Conservation (phyloP, 53 echinoderm and acorn worm genomes). For the Glandiceps talaboti region DNA sequence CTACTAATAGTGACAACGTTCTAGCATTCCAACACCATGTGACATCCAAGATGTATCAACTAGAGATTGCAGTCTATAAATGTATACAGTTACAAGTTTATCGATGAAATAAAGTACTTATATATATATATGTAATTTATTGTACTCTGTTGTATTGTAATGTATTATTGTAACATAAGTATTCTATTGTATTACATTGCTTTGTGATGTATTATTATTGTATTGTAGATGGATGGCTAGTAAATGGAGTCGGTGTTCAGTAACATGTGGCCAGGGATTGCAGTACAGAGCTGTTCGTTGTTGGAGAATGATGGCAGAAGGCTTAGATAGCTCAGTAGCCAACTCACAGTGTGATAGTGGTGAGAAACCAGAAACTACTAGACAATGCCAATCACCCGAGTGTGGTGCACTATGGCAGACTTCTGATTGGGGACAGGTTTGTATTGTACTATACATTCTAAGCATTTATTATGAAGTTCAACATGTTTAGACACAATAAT, state of each 20-base stretch:
- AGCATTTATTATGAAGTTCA: background rate
- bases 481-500: too few relatives aligned
- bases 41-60: too few relatives aligned
- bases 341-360: slow-evolving; percentile 36
- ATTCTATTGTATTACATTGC: too few relatives aligned
- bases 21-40: too few relatives aligned
- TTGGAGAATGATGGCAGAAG: slow-evolving; percentile 68
- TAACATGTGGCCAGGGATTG: slow-evolving; percentile 45
- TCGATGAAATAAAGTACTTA: too few relatives aligned
- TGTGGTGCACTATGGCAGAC: slow-evolving; percentile 52
- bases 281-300: slow-evolving; percentile 65
- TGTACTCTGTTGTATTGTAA: too few relatives aligned
- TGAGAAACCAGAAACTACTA: slow-evolving; percentile 24
- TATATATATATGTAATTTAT: too few relatives aligned
- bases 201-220: too few relatives aligned
- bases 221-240: slow-evolving; percentile 67
- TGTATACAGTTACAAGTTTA: too few relatives aligned
- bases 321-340: slow-evolving; percentile 49
- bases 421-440: slow-evolving; percentile 62
- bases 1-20: too few relatives aligned
- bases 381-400: slow-evolving; percentile 1
- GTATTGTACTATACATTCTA: background rate
- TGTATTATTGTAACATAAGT: too few relatives aligned
- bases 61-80: too few relatives aligned
- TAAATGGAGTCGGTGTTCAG: slow-evolving; percentile 75